phyloP scores from a whole-genome alignment of 2,113 vertebrate genomes.

The Pyxicephalus adspersus region DNA sequence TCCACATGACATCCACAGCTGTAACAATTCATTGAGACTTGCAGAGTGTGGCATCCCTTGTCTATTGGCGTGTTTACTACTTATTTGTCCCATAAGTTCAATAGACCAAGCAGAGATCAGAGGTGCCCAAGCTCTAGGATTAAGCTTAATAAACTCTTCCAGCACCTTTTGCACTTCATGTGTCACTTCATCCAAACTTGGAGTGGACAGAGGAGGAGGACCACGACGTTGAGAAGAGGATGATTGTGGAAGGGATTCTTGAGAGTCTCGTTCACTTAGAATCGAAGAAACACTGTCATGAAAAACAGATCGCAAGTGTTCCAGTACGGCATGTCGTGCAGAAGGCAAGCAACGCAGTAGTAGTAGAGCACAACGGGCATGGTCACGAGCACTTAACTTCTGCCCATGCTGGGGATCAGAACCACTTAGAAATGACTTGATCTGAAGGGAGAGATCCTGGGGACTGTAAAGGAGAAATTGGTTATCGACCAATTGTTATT shows the following conservation, averaged over 20 bases:
- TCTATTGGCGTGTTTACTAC: slow-evolving; percentile 86
- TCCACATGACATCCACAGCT: slow-evolving; percentile 92
- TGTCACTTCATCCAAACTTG: slow-evolving; percentile 86
- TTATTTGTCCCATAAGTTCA: slow-evolving; percentile 92
- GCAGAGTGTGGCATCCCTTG: slow-evolving; percentile 84
- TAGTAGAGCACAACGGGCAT: slow-evolving; percentile 87
- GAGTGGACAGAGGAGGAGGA: slow-evolving; percentile 64
- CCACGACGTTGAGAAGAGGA: slow-evolving; percentile 59
- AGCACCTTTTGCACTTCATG: slow-evolving; percentile 83
- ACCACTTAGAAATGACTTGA: slow-evolving; percentile 89
- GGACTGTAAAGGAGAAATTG: slow-evolving; percentile 65
- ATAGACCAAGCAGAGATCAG: slow-evolving; percentile 90
- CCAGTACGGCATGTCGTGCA: slow-evolving; percentile 85
- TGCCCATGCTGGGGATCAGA: slow-evolving; percentile 82
- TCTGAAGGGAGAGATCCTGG: slow-evolving; percentile 88
- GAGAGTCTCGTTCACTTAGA: slow-evolving; percentile 73
- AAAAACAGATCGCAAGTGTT: slow-evolving; percentile 87
- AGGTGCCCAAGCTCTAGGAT: slow-evolving; percentile 89
- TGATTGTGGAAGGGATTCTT: slow-evolving; percentile 60
- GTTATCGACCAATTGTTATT: background rate
- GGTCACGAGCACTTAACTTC: slow-evolving; percentile 83
- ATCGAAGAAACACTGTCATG: slow-evolving; percentile 86
- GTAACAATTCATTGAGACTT: slow-evolving; percentile 89
- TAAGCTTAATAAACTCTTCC: slow-evolving; percentile 82
- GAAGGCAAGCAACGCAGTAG: slow-evolving; percentile 86